Conservation (phyloP, 2,888 invertebrate species). For the Dermolepida albohirtum region DNA sequence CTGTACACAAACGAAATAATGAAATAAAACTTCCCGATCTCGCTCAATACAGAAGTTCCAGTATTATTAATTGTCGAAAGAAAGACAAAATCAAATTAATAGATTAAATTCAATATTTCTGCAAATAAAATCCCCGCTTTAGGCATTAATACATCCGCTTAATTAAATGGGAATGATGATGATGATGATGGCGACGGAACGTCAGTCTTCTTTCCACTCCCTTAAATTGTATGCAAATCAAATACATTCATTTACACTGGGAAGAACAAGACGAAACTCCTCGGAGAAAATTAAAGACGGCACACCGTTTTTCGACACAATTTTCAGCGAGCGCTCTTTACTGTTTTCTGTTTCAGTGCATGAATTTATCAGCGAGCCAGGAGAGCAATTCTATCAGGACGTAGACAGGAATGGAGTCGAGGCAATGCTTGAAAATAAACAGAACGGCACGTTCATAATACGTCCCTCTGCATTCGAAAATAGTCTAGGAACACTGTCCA, state of each 20-base stretch:
- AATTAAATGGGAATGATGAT: conserved; percentile 18
- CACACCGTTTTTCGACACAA: conserved; percentile 15
- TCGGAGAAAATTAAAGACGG: conserved; percentile 28
- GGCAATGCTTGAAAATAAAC: conserved; percentile 67
- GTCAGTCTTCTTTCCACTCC: conserved; percentile 3
- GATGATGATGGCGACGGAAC: conserved; percentile 9
- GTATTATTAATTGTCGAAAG: too few species aligned
- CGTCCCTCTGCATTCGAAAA: conserved; percentile 68
- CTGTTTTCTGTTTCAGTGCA: conserved; percentile 44
- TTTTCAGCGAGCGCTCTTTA: conserved; percentile 3
- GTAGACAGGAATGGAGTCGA: conserved; percentile 69
- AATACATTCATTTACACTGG: conserved; percentile 22
- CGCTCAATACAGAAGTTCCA: too few species aligned
- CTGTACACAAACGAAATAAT: too few species aligned
- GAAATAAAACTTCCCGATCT: too few species aligned
- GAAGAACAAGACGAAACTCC: conserved; percentile 20
- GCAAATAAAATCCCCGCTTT: conserved; percentile 10
- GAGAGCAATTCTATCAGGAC: conserved; percentile 71
- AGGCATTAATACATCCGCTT: conserved; percentile 13
- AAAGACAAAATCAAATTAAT: background rate
- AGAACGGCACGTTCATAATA: conserved; percentile 72
- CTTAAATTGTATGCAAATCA: conserved; percentile 29
- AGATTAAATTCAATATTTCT: conserved; percentile 9
- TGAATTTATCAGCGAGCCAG: conserved; percentile 49
- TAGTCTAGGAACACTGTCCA: conserved; percentile 67